Conservation (phyloP, 2,113 vertebrate genomes). For the Centropus bengalensis region DNA sequence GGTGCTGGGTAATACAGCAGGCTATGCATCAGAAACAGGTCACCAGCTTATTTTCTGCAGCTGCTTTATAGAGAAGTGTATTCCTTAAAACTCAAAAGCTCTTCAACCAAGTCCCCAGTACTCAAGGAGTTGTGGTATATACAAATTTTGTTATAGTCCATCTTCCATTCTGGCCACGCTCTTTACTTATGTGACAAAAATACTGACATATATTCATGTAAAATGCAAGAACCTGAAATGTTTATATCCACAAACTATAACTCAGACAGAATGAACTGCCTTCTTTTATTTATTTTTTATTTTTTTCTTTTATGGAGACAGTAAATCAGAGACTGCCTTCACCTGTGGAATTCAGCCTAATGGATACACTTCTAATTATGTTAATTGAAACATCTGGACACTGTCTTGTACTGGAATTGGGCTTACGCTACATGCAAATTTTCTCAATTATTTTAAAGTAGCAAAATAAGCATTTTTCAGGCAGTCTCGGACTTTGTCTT, state of each 20-base stretch:
- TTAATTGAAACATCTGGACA: not conserved
- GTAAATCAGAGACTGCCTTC: not conserved
- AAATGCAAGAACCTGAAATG: not conserved
- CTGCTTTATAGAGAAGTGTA: not conserved
- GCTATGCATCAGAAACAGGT: not conserved
- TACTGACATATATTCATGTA: not conserved
- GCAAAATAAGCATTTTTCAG: not conserved
- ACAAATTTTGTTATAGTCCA: not conserved
- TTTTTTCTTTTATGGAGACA: not conserved
- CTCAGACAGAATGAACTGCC: not conserved
- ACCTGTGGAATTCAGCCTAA: not conserved
- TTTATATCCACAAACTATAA: not conserved
- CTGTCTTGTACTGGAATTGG: not conserved
- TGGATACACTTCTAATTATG: not conserved
- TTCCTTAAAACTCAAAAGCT: constrained; percentile 12
- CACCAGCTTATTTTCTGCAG: constrained; percentile 33
- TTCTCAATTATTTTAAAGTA: not conserved
- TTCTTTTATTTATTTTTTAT: not conserved
- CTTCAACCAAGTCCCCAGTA: not conserved
- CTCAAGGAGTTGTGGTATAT: not conserved
- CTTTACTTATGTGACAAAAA: not conserved
- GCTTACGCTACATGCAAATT: not conserved
- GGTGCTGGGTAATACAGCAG: not conserved
- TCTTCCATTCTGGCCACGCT: not conserved
- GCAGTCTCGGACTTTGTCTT: not conserved